These are phyloP conservation scores for Aspidapion aeneum DNA, from an alignment of 2,888 invertebrate species.

Conservation along the genomic window DNA sequence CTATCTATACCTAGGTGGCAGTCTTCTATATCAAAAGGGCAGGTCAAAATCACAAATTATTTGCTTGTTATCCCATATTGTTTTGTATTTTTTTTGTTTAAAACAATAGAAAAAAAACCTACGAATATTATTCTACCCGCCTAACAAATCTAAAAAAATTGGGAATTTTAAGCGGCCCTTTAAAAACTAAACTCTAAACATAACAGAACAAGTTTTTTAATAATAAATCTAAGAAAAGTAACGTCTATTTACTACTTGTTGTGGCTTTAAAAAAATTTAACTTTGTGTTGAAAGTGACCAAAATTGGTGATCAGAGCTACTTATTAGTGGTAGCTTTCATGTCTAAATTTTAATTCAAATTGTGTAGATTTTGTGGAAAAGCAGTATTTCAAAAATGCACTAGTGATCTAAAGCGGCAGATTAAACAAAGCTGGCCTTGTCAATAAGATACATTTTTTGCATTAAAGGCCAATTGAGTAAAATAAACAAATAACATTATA, in stretches of 20 bases:
- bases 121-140: neutral
- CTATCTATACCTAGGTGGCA: neutral
- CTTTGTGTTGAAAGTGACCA: neutral
- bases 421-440: conserved; percentile 17
- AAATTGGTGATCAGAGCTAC: neutral
- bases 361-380: neutral
- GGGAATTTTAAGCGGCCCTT: neutral
- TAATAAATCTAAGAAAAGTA: neutral
- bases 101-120: neutral
- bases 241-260: neutral
- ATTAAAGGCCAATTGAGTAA: too few species aligned
- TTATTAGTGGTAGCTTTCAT: conserved; percentile 1
- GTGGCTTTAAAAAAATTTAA: neutral
- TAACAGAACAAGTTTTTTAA: neutral
- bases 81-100: too few species aligned
- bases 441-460: neutral
- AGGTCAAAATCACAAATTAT: too few species aligned
- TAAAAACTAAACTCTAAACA: neutral
- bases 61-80: too few species aligned
- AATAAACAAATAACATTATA: too few species aligned
- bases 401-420: conserved; percentile 25
- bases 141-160: neutral
- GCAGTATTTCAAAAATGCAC: conserved; percentile 1
- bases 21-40: too few species aligned
- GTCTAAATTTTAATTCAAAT: neutral